These are phyloP conservation scores for Sturnira hondurensis DNA, from an alignment of 2,113 vertebrate species.

Conservation along the genomic window DNA sequence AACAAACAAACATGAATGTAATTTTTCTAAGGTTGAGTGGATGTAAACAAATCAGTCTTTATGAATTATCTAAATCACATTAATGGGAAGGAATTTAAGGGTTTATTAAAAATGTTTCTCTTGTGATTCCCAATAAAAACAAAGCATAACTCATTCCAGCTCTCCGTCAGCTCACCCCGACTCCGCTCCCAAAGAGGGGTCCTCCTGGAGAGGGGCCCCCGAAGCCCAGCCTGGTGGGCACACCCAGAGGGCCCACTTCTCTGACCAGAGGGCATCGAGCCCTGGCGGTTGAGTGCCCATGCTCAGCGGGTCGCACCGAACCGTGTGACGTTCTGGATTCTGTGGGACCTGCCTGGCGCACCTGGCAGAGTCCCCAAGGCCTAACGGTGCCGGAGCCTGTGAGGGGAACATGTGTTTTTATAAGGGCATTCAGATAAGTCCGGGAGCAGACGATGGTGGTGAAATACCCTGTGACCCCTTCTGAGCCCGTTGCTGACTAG, in stretches of 20 bases:
- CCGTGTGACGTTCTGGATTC: background rate
- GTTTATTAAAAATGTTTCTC: constrained; percentile 38
- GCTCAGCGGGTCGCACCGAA: fast-evolving
- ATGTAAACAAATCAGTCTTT: constrained; percentile 56
- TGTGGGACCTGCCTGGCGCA: background rate
- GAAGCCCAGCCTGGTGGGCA: background rate
- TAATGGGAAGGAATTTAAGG: constrained; percentile 32
- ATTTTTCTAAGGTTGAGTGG: constrained; percentile 31
- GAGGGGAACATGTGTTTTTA: background rate
- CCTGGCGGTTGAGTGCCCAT: background rate
- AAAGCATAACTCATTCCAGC: background rate
- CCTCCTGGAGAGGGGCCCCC: background rate
- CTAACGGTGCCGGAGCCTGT: background rate
- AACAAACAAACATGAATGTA: background rate
- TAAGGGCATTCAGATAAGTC: background rate
- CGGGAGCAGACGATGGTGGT: background rate
- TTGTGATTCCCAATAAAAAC: constrained; percentile 45
- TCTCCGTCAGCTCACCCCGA: background rate
- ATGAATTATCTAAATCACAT: constrained; percentile 47
- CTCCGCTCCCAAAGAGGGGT: background rate
- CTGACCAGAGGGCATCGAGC: background rate
- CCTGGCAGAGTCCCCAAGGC: background rate
- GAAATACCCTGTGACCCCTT: background rate
- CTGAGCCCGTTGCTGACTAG: too few relatives aligned
- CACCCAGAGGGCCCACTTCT: too few relatives aligned